A percentile compares a stretch with the other conserved stretches of the same genome.
Conservation (phyloP, 2,797 vertebrate genomes). For the Steatocranus sp. region DNA sequence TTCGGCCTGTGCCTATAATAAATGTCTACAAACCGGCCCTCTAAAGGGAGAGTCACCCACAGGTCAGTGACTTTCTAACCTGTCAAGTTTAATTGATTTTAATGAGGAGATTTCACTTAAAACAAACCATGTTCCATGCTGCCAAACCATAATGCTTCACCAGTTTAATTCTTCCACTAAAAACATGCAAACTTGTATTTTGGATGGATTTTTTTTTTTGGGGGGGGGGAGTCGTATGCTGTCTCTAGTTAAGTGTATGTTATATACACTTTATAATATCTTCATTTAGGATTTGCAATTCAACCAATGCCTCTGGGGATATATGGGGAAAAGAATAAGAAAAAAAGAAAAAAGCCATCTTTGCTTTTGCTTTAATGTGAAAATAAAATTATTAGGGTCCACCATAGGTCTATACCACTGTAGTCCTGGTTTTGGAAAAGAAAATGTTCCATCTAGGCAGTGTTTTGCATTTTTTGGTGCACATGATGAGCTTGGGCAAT, state of each 20-base stretch:
- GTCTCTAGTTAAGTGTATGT: neutral
- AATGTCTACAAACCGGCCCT: constrained; percentile 20
- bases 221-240: neutral
- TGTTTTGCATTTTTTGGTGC: neutral
- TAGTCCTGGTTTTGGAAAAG: neutral
- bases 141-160: neutral
- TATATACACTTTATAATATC: neutral
- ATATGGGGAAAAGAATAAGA: neutral
- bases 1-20: constrained; percentile 34
- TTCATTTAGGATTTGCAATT: neutral
- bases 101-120: neutral
- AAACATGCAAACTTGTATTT: neutral
- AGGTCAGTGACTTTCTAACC: constrained; percentile 36
- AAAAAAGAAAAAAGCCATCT: neutral
- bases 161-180: neutral
- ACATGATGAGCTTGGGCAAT: neutral
- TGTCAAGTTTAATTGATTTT: neutral
- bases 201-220: neutral
- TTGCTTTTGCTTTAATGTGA: neutral
- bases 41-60: constrained; percentile 17
- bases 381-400: neutral
- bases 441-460: neutral
- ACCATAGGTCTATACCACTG: neutral
- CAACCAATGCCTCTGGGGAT: neutral
- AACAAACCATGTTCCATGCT: neutral